phyloP scores from a whole-genome alignment of 2,797 vertebrate species.

The Mergus octosetaceus region DNA sequence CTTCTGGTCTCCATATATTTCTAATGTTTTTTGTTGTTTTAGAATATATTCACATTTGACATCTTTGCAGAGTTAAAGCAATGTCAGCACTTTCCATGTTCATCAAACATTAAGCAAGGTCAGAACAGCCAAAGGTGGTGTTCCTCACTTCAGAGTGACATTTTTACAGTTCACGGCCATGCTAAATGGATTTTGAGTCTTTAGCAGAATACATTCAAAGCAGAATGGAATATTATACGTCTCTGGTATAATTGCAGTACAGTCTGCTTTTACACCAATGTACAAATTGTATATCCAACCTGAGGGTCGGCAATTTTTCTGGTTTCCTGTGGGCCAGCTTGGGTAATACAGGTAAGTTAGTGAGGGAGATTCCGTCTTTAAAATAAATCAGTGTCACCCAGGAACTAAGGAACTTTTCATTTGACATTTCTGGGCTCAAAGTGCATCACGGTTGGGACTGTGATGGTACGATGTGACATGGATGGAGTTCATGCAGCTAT shows the following conservation, averaged over 20 bases:
- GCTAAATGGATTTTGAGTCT: background rate
- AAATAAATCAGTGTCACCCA: background rate
- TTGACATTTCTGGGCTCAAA: background rate
- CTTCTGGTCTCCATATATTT: background rate
- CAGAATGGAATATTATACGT: background rate
- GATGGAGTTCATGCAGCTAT: fast-evolving
- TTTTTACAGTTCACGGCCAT: background rate
- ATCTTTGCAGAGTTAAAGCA: background rate
- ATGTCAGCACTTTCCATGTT: background rate
- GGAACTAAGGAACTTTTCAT: background rate
- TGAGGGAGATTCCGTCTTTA: background rate
- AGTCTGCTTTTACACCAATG: background rate
- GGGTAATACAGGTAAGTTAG: background rate
- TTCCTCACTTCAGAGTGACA: background rate
- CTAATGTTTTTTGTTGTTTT: background rate
- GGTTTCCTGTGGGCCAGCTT: background rate
- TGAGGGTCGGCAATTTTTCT: background rate
- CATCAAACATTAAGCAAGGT: background rate
- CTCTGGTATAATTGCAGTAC: background rate
- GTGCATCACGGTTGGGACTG: background rate
- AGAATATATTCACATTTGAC: background rate
- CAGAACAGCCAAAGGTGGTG: background rate
- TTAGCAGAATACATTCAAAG: background rate
- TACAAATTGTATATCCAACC: background rate
- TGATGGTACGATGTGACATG: background rate